These are phyloP conservation scores for Chromis chromis DNA, from an alignment of 2,797 vertebrate species.

Conservation along the genomic window DNA sequence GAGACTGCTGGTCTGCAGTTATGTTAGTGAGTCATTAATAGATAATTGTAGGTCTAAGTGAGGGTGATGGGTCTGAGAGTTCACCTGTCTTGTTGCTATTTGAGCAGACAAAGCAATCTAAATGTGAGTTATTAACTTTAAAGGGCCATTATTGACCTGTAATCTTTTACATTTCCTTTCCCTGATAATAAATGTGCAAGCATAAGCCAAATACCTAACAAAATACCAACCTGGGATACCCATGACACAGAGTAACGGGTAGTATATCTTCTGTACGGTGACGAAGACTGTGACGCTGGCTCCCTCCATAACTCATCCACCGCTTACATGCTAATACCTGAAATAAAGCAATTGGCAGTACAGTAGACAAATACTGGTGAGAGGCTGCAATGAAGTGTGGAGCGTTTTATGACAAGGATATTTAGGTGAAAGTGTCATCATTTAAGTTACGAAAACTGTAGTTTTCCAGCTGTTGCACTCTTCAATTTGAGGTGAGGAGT, in stretches of 20 bases:
- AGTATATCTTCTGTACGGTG: slow-evolving; percentile 85
- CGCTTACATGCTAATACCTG: slow-evolving; percentile 64
- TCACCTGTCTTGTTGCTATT: not conserved
- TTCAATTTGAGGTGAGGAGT: not conserved
- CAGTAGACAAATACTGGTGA: slow-evolving; percentile 4
- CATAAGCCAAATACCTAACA: not conserved
- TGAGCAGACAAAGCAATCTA: not conserved
- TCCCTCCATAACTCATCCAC: slow-evolving; percentile 76
- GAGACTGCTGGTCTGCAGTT: too few species aligned
- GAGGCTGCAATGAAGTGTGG: not conserved
- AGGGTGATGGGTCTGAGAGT: not conserved
- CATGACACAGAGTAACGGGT: slow-evolving; percentile 82
- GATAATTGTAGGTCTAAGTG: not conserved
- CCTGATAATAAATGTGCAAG: not conserved
- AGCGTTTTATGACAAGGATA: not conserved
- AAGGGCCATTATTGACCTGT: not conserved
- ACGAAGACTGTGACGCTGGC: slow-evolving; percentile 63
- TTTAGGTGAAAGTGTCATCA: not conserved
- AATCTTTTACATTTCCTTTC: not conserved
- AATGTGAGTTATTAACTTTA: not conserved
- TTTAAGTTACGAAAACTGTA: not conserved
- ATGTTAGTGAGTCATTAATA: not conserved
- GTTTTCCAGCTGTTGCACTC: not conserved
- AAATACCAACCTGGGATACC: slow-evolving; percentile 84
- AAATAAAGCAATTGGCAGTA: slow-evolving; percentile 62